Base-by-base conservation (phyloP, 2,797 vertebrate genomes). In the Numenius phaeopus region DNA sequence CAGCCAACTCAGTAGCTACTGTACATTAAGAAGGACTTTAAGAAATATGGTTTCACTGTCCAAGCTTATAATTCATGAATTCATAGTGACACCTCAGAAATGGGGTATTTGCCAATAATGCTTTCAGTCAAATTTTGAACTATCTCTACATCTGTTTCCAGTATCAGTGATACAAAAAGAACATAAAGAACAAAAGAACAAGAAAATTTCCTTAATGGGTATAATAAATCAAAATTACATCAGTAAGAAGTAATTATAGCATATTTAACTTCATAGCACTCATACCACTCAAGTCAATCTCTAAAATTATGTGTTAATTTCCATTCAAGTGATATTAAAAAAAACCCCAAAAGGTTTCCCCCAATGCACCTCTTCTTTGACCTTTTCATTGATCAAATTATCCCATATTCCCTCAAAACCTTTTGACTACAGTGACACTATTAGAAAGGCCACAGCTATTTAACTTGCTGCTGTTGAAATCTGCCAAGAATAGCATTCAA, bases 201-300 rank as follows among this genome's bases (percentile, higher is more conserved):
- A 72, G 83, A 97, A 96, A 87, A 70, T 91, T 57, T 95, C 91
- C 57, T 97, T 97, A 98, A 97, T 94, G 95, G 75, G 18, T 70
- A 30, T 88, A 96, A 97, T 97, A 95, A 98, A 96, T 98, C 95
- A 98, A 97, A 97, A 91, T 90, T 90, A 95, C 44, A 87, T 93
- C 67, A 89, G 73, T 88, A 94, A 97, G 96, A 96, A 94, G 73
- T 55, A 97, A 96, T 98, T 97, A 97, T 55, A 89, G 71, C 37
- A 95, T 94, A 97, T 96, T 95, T 98, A 97, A 96, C 83, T 93
- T 94, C 90, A 96, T 84, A 96, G 39, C 49, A 93, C 61, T 91
- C 93, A 65, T 58, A 82, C 62, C 42, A 84, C 70, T 87, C 92
- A 95, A 97, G 95, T 94, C 82, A 96, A 65, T 84, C 69, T 91